phyloP scores from a whole-genome alignment of 23 tunicate species.

The Aplidium turbinatum region DNA sequence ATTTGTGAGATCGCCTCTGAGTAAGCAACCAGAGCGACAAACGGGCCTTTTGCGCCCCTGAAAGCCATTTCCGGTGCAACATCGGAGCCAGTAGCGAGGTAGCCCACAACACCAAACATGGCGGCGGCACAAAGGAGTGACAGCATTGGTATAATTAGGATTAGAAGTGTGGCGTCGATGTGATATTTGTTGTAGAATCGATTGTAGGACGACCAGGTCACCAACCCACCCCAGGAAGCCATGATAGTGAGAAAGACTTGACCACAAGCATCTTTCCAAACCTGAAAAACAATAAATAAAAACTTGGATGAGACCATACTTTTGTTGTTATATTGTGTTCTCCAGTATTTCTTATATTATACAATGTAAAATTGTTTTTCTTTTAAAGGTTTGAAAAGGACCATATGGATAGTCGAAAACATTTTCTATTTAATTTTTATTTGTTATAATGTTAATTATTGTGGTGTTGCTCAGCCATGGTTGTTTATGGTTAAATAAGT shows the following conservation, averaged over 20 bases:
- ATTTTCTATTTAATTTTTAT: no score
- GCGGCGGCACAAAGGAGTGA: conserved; percentile 53
- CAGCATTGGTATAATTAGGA: conserved; percentile 62
- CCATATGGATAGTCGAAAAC: no score
- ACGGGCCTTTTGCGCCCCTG: conserved; percentile 50
- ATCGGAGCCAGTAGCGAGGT: conserved; percentile 22
- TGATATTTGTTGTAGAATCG: conserved; percentile 89
- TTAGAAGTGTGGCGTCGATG: conserved; percentile 67
- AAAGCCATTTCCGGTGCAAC: conserved; percentile 30
- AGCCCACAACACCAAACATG: conserved; percentile 69
- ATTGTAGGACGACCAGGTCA: conserved; percentile 89
- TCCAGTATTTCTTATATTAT: neutral
- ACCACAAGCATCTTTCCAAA: conserved; percentile 92
- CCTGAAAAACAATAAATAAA: conserved; percentile 21
- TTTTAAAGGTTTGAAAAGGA: no score
- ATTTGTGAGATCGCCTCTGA: conserved; percentile 74
- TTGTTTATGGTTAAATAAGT: no score
- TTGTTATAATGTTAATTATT: no score
- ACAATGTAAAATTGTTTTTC: no score
- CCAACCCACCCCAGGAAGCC: conserved; percentile 79
- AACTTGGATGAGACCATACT: neutral
- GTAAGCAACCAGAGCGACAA: conserved; percentile 62
- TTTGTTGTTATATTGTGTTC: neutral
- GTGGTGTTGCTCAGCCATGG: no score
- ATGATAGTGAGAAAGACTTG: conserved; percentile 81